Conservation (phyloP, 2,888 invertebrate species). For the Diaphora mendica region DNA sequence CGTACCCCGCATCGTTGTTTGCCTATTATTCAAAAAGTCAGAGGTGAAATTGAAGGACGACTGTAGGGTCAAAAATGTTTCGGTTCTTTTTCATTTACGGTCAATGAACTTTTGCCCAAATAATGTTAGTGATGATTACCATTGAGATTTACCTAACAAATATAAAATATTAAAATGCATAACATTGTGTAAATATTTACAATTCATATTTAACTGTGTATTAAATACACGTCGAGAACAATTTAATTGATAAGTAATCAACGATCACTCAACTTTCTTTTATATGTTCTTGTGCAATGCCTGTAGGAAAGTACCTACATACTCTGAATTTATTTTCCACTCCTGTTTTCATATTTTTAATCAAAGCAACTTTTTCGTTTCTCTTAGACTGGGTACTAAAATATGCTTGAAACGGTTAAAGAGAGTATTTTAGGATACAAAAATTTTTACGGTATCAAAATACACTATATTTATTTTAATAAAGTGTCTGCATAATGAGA, state of each 20-base stretch:
- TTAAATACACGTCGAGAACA: background rate
- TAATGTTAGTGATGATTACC: constrained; percentile 27
- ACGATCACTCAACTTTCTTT: background rate
- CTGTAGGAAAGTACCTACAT: background rate
- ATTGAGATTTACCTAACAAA: background rate
- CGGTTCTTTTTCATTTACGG: constrained; percentile 33
- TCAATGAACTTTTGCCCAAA: constrained; percentile 23
- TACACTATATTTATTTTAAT: constrained; percentile 16
- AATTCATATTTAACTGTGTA: background rate
- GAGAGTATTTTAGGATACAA: background rate
- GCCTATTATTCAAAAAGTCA: constrained; percentile 76
- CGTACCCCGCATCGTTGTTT: constrained; percentile 70
- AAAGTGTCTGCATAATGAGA: constrained; percentile 3
- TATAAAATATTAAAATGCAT: constrained; percentile 9
- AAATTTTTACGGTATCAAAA: background rate
- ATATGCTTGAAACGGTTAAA: background rate
- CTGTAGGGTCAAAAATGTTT: constrained; percentile 38
- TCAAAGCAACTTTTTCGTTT: background rate
- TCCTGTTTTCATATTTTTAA: background rate
- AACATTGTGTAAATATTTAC: background rate
- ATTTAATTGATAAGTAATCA: background rate
- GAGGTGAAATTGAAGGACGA: constrained; percentile 66
- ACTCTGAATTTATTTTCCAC: background rate
- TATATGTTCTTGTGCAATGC: background rate
- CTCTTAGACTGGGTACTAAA: background rate